phyloP scores from a whole-genome alignment of 2,888 invertebrate species.

The Xanthia icteritia region DNA sequence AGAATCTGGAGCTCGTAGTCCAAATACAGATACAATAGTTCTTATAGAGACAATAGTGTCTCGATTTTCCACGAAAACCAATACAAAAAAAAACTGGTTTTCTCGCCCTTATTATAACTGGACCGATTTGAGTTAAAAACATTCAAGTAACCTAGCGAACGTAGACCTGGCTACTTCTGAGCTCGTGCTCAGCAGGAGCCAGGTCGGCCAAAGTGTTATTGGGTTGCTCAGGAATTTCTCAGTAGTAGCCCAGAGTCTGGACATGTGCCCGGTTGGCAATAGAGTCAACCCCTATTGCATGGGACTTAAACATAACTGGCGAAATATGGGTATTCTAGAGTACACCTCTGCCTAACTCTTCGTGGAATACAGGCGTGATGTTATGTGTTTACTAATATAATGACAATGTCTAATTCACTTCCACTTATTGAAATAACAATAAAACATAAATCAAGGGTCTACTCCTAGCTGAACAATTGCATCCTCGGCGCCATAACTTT shows the following conservation, averaged over 20 bases:
- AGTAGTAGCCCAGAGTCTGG: not conserved
- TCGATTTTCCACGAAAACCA: not conserved
- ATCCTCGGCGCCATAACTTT: constrained; percentile 17
- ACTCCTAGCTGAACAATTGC: constrained; percentile 38
- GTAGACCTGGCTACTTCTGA: not conserved
- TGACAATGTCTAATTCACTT: constrained; percentile 21
- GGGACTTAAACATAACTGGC: not conserved
- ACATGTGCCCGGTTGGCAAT: not conserved
- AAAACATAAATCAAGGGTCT: constrained; percentile 26
- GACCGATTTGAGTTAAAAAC: not conserved
- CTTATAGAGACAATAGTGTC: constrained; percentile 2
- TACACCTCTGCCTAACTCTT: not conserved
- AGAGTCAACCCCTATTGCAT: not conserved
- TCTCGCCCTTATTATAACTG: not conserved
- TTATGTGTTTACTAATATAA: not conserved
- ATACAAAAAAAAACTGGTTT: not conserved
- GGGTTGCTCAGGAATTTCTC: not conserved
- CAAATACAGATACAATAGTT: not conserved
- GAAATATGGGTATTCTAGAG: not conserved
- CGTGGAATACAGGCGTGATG: not conserved
- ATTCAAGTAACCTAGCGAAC: not conserved
- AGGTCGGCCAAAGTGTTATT: not conserved
- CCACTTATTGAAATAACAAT: constrained; percentile 37
- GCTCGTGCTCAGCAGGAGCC: not conserved
- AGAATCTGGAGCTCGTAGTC: constrained; percentile 28